Conservation (phyloP, 2,113 vertebrate species). For the Plecotus auritus region DNA sequence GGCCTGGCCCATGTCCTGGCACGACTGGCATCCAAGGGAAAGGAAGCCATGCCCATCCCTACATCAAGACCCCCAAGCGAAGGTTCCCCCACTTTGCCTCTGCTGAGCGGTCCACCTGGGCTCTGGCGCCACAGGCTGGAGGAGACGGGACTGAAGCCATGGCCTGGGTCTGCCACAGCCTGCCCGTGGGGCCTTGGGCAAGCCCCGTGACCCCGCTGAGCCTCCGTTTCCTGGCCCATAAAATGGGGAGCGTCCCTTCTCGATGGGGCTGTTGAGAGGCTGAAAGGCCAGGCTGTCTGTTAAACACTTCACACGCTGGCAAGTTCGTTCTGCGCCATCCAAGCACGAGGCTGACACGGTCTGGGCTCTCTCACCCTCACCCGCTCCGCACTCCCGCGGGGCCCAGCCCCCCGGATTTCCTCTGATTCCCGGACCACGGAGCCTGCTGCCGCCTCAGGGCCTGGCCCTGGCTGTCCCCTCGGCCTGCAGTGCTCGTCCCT, state of each 20-base stretch:
- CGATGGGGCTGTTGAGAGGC: not conserved
- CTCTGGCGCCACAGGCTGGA: not conserved
- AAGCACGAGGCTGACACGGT: rapidly evolving
- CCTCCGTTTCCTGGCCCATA: rapidly evolving
- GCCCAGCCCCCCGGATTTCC: not conserved
- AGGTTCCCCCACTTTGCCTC: not conserved
- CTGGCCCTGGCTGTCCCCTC: not conserved
- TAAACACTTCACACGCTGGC: not conserved
- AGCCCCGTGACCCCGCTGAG: not conserved
- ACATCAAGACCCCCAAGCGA: not conserved
- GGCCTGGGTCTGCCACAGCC: not conserved
- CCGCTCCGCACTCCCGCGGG: not conserved
- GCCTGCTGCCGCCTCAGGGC: not conserved
- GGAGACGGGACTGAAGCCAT: not conserved
- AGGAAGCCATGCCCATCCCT: rapidly evolving
- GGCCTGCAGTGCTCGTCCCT: too few relatives aligned
- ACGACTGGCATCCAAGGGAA: rapidly evolving
- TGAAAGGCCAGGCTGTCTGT: not conserved
- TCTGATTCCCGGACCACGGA: not conserved
- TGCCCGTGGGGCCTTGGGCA: not conserved
- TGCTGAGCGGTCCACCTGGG: not conserved
- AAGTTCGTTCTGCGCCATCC: not conserved
- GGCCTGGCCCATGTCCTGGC: not conserved
- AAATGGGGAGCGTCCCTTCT: not conserved
- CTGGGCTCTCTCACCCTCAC: rapidly evolving